Conservation (phyloP, 2,797 vertebrate genomes). For the Lemur catta region DNA sequence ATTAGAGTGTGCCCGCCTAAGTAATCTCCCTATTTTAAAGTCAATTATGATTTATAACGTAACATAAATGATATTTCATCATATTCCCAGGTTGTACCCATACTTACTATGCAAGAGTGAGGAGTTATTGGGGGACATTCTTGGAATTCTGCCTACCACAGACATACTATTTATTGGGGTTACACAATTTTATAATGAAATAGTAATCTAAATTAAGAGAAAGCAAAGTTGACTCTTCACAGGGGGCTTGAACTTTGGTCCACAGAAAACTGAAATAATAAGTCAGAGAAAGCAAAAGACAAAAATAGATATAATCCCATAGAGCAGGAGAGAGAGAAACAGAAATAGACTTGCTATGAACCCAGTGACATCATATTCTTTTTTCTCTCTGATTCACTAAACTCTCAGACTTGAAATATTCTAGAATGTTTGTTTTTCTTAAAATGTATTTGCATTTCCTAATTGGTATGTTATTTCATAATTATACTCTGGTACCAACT, state of each 20-base stretch:
- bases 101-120: background rate
- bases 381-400: background rate
- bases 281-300: background rate
- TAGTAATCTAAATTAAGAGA: background rate
- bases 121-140: background rate
- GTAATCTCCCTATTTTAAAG: background rate
- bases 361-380: background rate
- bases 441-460: slow-evolving; percentile 37
- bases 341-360: background rate
- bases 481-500: slow-evolving; percentile 3
- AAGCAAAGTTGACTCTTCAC: background rate
- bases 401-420: background rate
- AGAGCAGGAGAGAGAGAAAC: background rate
- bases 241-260: background rate
- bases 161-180: background rate
- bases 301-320: background rate
- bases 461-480: slow-evolving; percentile 47
- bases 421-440: slow-evolving; percentile 52
- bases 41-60: background rate
- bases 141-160: background rate
- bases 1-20: background rate
- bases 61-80: background rate
- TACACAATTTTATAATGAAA: background rate
- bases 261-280: background rate
- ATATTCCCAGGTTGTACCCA: background rate